Evolutionary conservation across 2,888 invertebrate species (phyloP).

Genomic region (Cancer borealis): DNA sequence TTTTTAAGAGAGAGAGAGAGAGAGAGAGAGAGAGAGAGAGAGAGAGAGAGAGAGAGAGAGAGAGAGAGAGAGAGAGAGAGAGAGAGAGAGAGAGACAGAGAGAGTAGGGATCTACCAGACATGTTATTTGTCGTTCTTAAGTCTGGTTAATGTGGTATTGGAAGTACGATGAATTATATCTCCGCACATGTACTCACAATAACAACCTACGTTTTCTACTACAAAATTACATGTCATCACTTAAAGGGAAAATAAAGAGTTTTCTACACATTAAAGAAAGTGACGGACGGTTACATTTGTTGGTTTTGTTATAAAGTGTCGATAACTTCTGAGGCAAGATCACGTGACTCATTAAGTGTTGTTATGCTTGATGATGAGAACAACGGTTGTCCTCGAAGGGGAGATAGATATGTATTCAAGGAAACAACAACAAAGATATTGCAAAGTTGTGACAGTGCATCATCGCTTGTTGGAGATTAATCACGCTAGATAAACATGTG

Average conservation of each 20-base stretch:
- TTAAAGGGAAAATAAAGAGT: background rate
- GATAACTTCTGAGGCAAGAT: background rate
- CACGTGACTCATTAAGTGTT: background rate
- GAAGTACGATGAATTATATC: no score
- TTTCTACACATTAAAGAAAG: no score
- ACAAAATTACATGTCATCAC: background rate
- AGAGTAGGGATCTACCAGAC: background rate
- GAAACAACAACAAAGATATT: background rate
- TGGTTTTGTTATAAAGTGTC: background rate
- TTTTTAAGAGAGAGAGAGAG: slow-evolving; percentile 35
- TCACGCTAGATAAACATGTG: background rate
- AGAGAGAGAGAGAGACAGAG: background rate
- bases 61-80: slow-evolving; percentile 54
- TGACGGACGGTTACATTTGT: background rate
- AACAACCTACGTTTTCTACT: background rate
- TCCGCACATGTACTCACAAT: no score
- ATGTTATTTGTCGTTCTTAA: no score
- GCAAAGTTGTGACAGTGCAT: background rate
- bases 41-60: slow-evolving; percentile 52
- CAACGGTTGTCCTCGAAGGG: no score
- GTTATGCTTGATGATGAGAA: background rate
- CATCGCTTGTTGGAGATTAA: background rate
- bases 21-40: slow-evolving; percentile 58
- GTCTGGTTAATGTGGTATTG: no score
- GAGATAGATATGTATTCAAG: no score